Evolutionary conservation across 2,888 invertebrate genomes (phyloP), one percentile per base, ranked within the genome.

Genomic region (Pteria penguin): DNA sequence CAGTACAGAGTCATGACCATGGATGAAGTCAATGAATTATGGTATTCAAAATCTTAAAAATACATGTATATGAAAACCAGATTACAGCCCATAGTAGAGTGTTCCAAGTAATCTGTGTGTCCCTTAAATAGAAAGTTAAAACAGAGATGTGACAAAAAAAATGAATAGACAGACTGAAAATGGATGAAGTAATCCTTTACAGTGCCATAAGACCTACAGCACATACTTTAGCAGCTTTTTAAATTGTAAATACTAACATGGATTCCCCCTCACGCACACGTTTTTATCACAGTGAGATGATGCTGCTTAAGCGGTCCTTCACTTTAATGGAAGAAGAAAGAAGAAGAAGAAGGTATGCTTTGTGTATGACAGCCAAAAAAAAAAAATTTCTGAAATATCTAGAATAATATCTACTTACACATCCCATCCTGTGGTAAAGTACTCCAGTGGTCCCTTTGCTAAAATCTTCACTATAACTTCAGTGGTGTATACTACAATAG

Each of bases 341-440:
- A 0, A 45, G 8, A 8, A 45, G 18, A 0, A 45, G 8, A 8
- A 45, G 45, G 45, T 45, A 18, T 45, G 18, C 45, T 18, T n/a
- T n/a, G n/a, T n/a, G n/a, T n/a, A n/a, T n/a, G n/a, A n/a, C n/a
- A n/a, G n/a, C n/a, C n/a, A n/a, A n/a, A n/a, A n/a, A n/a, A n/a
- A n/a, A n/a, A 45, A 14, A 45, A 45, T 45, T 45, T 45, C 8
- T 18, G 18, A 14, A 1, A 45, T 45, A 45, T 14, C n/a, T 45
- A 4, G 14, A 5, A 8, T 45, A 66, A 70, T 27, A 22, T 45
- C 91, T 90, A 96, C 96, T 91, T 95, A 97, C 84, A 96, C 94
- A 91, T 97, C 97, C 97, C 97, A 97, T 0, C 96, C 96, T 57
- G 96, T 96, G 79, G 95, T 94, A 76, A 96, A 94, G 90, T 97